A percentile compares a stretch with the other conserved stretches of the same genome.
Conservation (phyloP, 2,113 vertebrate species). For the Meleagris gallopavo region DNA sequence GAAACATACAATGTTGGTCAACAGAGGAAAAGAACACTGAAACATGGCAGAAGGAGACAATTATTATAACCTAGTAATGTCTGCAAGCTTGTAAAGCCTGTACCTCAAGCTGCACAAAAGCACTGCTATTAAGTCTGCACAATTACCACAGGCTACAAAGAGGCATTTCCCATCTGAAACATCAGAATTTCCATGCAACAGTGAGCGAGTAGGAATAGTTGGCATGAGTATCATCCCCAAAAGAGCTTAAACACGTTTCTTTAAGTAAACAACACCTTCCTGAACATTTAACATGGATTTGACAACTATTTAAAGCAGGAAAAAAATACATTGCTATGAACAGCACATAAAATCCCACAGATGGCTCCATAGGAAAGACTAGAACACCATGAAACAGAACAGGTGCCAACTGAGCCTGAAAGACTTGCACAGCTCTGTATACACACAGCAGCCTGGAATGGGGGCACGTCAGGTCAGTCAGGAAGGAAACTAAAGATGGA, state of each 20-base stretch:
- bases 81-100: background rate
- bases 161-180: background rate
- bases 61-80: background rate
- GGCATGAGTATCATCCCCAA: background rate
- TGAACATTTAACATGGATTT: background rate
- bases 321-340: background rate
- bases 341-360: background rate
- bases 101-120: background rate
- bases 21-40: background rate
- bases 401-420: fast-evolving
- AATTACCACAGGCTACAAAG: background rate
- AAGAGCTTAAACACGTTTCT: background rate
- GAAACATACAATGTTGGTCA: background rate
- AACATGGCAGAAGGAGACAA: background rate
- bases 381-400: background rate
- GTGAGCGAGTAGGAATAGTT: background rate
- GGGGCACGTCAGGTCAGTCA: background rate
- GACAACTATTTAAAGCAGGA: background rate
- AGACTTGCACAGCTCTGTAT: background rate
- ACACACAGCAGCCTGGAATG: background rate
- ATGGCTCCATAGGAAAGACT: background rate
- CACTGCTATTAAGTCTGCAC: background rate
- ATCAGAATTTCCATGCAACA: fast-evolving
- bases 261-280: background rate
- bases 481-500: background rate